phyloP scores from a whole-genome alignment of 1,140 invertebrate species.

The Araneus ventricosus region DNA sequence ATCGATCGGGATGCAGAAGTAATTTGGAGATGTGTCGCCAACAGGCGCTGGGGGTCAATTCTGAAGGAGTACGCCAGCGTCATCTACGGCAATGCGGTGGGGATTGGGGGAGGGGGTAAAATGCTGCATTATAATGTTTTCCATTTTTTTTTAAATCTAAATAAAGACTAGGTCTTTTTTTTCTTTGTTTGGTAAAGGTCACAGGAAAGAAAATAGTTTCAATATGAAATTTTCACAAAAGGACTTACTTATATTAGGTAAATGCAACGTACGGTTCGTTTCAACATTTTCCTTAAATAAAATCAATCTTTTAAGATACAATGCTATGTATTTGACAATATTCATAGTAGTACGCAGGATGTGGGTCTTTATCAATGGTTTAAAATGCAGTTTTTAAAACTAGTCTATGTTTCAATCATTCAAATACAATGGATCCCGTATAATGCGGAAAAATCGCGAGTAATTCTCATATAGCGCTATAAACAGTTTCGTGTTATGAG shows the following conservation, averaged over 20 bases:
- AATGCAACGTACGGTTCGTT: background rate
- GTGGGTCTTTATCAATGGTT: too few relatives aligned
- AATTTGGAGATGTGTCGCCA: conserved; percentile 31
- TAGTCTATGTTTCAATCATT: too few relatives aligned
- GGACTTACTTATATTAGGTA: background rate
- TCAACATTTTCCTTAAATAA: too few relatives aligned
- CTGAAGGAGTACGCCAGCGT: background rate
- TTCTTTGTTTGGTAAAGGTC: background rate
- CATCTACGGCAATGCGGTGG: background rate
- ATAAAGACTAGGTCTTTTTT: background rate
- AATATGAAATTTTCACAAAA: background rate
- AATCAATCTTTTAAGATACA: background rate
- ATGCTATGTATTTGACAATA: background rate
- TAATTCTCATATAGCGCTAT: too few relatives aligned
- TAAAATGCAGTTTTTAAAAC: too few relatives aligned
- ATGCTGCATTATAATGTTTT: background rate
- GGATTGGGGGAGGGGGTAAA: background rate
- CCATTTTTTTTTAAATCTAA: background rate
- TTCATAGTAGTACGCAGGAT: too few relatives aligned
- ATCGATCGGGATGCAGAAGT: conserved; percentile 31
- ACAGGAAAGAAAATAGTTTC: background rate
- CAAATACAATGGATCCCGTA: too few relatives aligned
- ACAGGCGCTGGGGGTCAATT: conserved; percentile 16
- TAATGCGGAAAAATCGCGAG: too few relatives aligned
- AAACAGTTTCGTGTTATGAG: too few relatives aligned